Percentiles rank a stretch among this genome's conserved stretches.
Conservation (phyloP, 2,888 invertebrate genomes). For the Trypoxylon attenuatum region DNA sequence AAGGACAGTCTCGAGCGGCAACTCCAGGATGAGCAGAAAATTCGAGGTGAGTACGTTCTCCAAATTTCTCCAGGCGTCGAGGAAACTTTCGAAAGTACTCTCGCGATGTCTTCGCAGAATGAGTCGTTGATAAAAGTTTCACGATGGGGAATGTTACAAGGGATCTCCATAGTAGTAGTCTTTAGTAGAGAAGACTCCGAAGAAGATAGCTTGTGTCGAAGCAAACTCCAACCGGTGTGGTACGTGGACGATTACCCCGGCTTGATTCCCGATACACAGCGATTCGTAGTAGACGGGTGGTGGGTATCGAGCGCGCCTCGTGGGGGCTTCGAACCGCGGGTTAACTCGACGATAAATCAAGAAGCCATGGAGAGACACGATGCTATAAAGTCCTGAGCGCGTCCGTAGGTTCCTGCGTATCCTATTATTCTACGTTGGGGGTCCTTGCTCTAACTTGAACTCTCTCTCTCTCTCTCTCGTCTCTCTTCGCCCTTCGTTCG, state of each 20-base stretch:
- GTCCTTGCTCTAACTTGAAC: slow-evolving; percentile 21
- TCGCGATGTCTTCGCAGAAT: too few species aligned
- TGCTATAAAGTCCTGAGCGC: slow-evolving; percentile 60
- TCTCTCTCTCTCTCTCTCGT: slow-evolving; percentile 26
- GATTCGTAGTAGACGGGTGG: neutral
- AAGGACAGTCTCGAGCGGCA: slow-evolving; percentile 96
- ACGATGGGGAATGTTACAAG: too few species aligned
- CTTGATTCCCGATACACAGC: neutral
- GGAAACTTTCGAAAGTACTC: too few species aligned
- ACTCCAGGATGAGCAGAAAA: slow-evolving; percentile 94
- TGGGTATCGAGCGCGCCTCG: neutral
- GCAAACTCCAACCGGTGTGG: too few species aligned
- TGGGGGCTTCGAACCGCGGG: slow-evolving; percentile 52
- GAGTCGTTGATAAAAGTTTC: too few species aligned
- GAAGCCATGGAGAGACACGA: slow-evolving; percentile 67
- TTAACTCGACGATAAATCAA: slow-evolving; percentile 73
- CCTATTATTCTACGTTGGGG: slow-evolving; percentile 67
- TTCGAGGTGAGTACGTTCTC: slow-evolving; percentile 94
- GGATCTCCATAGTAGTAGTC: too few species aligned
- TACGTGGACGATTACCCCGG: too few species aligned
- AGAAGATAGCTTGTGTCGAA: too few species aligned
- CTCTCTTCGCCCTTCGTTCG: slow-evolving; percentile 36
- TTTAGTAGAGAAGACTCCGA: too few species aligned
- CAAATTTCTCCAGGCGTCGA: too few species aligned
- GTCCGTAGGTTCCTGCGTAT: slow-evolving; percentile 53